Percentiles rank a stretch among this genome's conserved stretches.
These are phyloP conservation scores for Dromaius novaehollandiae DNA, from an alignment of 2,113 vertebrate species.

Conservation along the genomic window DNA sequence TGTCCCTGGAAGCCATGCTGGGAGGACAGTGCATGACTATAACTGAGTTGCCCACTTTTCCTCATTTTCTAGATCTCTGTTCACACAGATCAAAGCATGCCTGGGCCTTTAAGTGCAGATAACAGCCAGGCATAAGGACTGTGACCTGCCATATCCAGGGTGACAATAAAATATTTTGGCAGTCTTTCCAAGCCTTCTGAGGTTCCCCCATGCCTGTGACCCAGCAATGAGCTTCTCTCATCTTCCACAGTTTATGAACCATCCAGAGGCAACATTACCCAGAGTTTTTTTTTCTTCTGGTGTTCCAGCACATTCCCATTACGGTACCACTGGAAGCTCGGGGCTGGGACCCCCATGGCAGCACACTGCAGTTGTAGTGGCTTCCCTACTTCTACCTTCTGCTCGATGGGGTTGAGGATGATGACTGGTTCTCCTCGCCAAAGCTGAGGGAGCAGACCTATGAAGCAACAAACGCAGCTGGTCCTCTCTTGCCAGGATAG, in stretches of 20 bases:
- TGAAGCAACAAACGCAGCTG: not conserved
- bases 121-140: not conserved
- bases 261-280: constrained; percentile 62
- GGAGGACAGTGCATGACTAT: rapidly evolving
- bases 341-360: constrained; percentile 83
- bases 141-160: not conserved
- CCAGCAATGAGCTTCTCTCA: not conserved
- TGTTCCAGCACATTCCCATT: constrained; percentile 78
- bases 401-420: constrained; percentile 72
- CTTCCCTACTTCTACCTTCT: constrained; percentile 60
- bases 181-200: not conserved
- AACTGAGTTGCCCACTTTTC: not conserved
- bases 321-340: constrained; percentile 86
- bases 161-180: not conserved
- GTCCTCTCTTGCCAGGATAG: not conserved
- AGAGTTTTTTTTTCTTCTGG: constrained; percentile 71
- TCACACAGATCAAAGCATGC: not conserved
- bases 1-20: not conserved
- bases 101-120: rapidly evolving
- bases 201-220: not conserved
- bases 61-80: not conserved
- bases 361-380: constrained; percentile 74
- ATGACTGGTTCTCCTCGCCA: constrained; percentile 84
- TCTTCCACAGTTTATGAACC: not conserved
- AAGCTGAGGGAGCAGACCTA: constrained; percentile 61